Percentiles rank a stretch among this genome's conserved stretches.
These are phyloP conservation scores for Clarias fuscus DNA, from an alignment of 2,797 vertebrate genomes.

Conservation along the genomic window DNA sequence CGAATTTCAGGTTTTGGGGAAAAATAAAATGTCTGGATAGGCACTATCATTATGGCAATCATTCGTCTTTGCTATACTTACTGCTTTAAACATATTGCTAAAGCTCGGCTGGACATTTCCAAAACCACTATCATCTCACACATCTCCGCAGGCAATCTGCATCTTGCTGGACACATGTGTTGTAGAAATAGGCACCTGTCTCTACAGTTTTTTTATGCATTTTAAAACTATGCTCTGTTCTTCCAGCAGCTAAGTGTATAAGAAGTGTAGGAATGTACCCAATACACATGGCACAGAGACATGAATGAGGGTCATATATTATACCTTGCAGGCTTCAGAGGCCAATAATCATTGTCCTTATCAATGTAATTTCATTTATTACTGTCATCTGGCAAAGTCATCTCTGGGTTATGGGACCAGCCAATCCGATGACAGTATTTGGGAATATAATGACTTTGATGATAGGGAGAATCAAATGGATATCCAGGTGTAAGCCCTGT, in stretches of 20 bases:
- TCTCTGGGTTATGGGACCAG: conserved; percentile 62
- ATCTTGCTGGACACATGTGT: conserved; percentile 65
- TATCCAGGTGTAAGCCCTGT: not conserved
- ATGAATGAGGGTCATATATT: conserved; percentile 51
- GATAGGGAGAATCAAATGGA: conserved; percentile 20
- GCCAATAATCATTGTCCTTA: conserved; percentile 62
- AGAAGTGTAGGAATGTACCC: conserved; percentile 60
- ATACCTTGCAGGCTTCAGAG: conserved; percentile 58
- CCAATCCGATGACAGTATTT: conserved; percentile 62
- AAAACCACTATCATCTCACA: conserved; percentile 71
- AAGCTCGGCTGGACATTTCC: conserved; percentile 59
- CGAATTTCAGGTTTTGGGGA: conserved; percentile 68
- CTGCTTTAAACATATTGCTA: conserved; percentile 64
- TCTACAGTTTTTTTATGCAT: conserved; percentile 41
- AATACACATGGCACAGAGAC: conserved; percentile 49
- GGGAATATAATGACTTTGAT: conserved; percentile 36
- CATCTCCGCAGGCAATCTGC: conserved; percentile 77
- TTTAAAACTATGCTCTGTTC: conserved; percentile 51
- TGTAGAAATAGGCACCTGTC: conserved; percentile 71
- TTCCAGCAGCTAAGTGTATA: conserved; percentile 64
- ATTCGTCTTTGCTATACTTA: conserved; percentile 69
- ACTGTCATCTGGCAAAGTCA: conserved; percentile 67
- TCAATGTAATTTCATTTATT: conserved; percentile 60
- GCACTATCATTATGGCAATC: conserved; percentile 75
- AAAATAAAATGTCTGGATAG: conserved; percentile 71